A percentile compares a stretch with the other conserved stretches of the same genome.
Evolutionary conservation across 2,797 vertebrate species (phyloP).

Genomic region (Scolopax rusticola): DNA sequence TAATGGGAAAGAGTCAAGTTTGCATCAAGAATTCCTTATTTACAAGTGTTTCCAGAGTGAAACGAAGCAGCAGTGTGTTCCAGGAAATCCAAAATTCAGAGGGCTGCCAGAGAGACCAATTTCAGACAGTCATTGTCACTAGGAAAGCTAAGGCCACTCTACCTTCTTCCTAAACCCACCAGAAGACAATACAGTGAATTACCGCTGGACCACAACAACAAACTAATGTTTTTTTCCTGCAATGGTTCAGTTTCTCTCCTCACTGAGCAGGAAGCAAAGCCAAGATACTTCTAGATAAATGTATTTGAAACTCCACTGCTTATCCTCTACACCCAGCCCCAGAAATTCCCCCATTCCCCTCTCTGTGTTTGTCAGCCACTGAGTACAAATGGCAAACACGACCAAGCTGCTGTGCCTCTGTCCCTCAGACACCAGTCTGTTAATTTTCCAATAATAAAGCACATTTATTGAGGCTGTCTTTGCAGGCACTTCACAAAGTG

Average conservation of each 20-base stretch:
- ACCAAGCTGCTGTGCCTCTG: not conserved
- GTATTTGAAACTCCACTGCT: not conserved
- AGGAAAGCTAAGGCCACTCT: not conserved
- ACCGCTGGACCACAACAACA: not conserved
- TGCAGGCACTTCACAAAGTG: not conserved
- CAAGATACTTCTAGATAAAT: not conserved
- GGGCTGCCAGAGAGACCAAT: not conserved
- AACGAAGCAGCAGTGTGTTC: not conserved
- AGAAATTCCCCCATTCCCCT: accelerated
- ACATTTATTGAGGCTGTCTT: not conserved
- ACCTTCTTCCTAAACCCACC: not conserved
- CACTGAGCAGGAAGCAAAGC: not conserved
- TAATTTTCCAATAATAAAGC: not conserved
- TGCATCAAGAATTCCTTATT: not conserved
- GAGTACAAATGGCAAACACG: accelerated
- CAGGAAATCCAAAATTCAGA: not conserved
- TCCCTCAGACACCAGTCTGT: not conserved
- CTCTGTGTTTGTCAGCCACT: not conserved
- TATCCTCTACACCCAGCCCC: not conserved
- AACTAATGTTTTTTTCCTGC: not conserved
- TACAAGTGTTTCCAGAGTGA: not conserved
- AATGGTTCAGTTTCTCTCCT: not conserved
- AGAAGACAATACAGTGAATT: not conserved
- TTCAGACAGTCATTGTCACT: not conserved
- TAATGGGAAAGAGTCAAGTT: not conserved